Base-by-base conservation (phyloP, 1,140 invertebrate genomes). In the Agrypnia vestita region DNA sequence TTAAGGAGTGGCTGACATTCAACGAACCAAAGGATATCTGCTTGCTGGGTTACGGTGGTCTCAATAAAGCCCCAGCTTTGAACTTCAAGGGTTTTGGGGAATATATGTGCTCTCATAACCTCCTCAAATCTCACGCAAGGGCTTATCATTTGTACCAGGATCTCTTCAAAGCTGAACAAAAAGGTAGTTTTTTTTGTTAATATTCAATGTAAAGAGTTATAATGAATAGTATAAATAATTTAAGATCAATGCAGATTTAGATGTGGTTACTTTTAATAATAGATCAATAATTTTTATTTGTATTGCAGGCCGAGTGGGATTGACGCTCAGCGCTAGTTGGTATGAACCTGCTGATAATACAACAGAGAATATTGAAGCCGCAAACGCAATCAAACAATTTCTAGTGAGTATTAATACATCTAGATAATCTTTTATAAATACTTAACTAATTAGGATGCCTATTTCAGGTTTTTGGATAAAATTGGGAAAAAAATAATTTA, bases 131-230 rank as follows among this genome's bases (percentile, higher is more conserved):
- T 0, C 93, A 94, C 84, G 92, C 92, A 1, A 89, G 89, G 84
- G 91, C 86, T 8, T 93, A 92, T 78, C 90, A 90, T 82, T 87
- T 95, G 53, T 95, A 95, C 83, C 88, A 94, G 75, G 86, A 90
- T 17, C 85, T 91, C 76, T 95, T 92, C 84, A 89, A 49, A 86
- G 7, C 82, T 82, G 25, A 35, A 8, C 93, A 95, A 84, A 88
- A 91, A 81, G 93, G 93, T 87, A 85, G 51, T 44, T 91, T 88
- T 61, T 78, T 84, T 51, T 69, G 85, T 19, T 86, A 86, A 67
- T 71, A n/a, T n/a, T n/a, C n/a, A n/a, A n/a, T n/a, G n/a, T n/a
- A n/a, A n/a, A n/a, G n/a, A n/a, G n/a, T n/a, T n/a, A 86, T 12
- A 56, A 43, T 21, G 35, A 46, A 44, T 76, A 21, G 9, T 17